Percentiles rank a stretch among this genome's conserved stretches.
Evolutionary conservation across 2,888 invertebrate genomes (phyloP).

Genomic region (Agriopis leucophaearia): DNA sequence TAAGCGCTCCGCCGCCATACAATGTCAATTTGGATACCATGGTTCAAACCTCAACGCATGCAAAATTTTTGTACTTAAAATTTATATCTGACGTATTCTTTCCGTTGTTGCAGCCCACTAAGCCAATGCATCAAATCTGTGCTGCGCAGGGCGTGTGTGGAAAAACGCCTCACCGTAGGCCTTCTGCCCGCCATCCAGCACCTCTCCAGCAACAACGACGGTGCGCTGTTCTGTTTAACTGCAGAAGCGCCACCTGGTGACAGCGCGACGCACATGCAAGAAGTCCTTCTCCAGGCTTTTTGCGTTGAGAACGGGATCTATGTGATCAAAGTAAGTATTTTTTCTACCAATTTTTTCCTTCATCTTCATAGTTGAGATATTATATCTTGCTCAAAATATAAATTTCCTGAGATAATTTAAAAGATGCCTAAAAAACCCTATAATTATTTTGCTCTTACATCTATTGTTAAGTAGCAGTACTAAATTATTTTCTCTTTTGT

Average conservation of each 20-base stretch:
- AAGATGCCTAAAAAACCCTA: background rate
- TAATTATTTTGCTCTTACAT: conserved; percentile 16
- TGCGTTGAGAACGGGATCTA: conserved; percentile 93
- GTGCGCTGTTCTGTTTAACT: conserved; percentile 89
- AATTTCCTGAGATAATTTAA: too few species aligned
- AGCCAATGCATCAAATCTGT: conserved; percentile 84
- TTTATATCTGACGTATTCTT: conserved; percentile 33
- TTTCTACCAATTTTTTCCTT: too few species aligned
- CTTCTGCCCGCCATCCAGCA: conserved; percentile 88
- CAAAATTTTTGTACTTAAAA: conserved; percentile 10
- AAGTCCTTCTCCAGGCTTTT: conserved; percentile 91
- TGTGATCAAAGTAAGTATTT: conserved; percentile 88
- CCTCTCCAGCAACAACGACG: conserved; percentile 86
- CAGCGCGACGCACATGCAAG: conserved; percentile 92
- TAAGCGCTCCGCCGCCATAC: background rate
- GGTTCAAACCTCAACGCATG: conserved; percentile 15
- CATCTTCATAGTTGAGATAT: too few species aligned
- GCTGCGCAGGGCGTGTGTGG: conserved; percentile 82
- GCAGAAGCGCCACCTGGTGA: conserved; percentile 90
- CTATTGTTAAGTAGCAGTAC: conserved; percentile 36
- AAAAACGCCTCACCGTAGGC: conserved; percentile 88
- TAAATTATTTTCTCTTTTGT: conserved; percentile 60
- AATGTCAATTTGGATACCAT: background rate
- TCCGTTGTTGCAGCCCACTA: conserved; percentile 76
- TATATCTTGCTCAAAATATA: too few species aligned